phyloP scores from a whole-genome alignment of 1,140 invertebrate genomes.

The Zophobas atratus region DNA sequence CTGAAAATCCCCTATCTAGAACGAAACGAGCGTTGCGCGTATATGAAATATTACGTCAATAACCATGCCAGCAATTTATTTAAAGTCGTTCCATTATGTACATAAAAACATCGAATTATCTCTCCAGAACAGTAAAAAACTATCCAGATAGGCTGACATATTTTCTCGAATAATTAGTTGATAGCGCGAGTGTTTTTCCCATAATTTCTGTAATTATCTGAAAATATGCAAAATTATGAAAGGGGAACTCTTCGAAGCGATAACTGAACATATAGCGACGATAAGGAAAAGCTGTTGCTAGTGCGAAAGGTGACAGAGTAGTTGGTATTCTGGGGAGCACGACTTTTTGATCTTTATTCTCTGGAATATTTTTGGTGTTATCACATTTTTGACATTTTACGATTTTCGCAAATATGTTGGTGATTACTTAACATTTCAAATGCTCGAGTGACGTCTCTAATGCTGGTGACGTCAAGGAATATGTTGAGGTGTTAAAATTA shows the following conservation, averaged over 20 bases:
- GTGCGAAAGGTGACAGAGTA: constrained; percentile 39
- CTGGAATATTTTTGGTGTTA: too few species aligned
- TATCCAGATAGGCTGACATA: constrained; percentile 56
- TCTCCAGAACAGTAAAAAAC: constrained; percentile 54
- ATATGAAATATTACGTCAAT: constrained; percentile 31
- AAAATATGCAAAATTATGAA: constrained; percentile 58
- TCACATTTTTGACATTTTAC: too few species aligned
- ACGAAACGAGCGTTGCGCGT: constrained; percentile 1
- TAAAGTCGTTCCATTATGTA: constrained; percentile 42
- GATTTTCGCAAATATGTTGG: too few species aligned
- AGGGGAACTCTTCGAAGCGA: constrained; percentile 51
- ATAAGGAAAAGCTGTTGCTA: constrained; percentile 54
- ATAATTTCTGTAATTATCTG: constrained; percentile 56
- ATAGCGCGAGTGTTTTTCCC: constrained; percentile 54
- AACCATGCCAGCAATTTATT: constrained; percentile 35
- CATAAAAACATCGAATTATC: constrained; percentile 49
- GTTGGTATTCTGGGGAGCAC: not conserved
- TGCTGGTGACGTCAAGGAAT: too few species aligned
- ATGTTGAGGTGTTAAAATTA: too few species aligned
- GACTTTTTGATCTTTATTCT: too few species aligned
- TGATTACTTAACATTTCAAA: too few species aligned
- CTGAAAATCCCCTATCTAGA: constrained; percentile 22
- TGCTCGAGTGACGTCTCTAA: too few species aligned
- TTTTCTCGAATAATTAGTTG: constrained; percentile 58
- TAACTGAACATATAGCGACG: constrained; percentile 26